Base-by-base conservation (phyloP, 2,113 vertebrate genomes). In the Clarias batrachus region DNA sequence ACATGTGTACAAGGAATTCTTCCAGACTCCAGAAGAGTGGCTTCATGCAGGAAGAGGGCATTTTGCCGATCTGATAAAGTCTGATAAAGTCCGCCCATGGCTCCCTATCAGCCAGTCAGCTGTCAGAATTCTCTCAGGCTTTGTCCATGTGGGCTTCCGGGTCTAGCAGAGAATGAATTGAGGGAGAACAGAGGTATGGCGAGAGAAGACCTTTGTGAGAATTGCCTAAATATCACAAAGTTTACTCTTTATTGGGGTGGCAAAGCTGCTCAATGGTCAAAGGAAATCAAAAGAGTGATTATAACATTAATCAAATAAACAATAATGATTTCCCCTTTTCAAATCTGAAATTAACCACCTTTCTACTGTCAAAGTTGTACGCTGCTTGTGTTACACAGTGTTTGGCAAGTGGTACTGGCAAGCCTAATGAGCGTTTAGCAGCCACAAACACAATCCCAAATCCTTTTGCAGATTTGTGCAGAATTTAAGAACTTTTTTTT, bases 1-100 rank as follows among this genome's bases (percentile, higher is more conserved):
- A 57, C 37, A 56, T 27, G 63, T 85, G 73, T 78, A 57, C 48
- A 79, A 54, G n/a, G 16, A 33, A 52, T 77, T 70, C 77, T n/a
- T 25, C 17, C 57, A 54, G 54, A 54, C 60, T 33, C 5, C 17
- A 6, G 7, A 30, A 68, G 11, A 85, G 86, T 92, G 92, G 94
- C 93, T 91, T 96, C 94, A 95, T 93, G 85, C 85, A 88, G 90
- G 80, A 90, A 89, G 85, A 92, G 91, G 88, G 33, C 79, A 4
- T 87, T 74, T 71, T 85, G 30, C 19, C 21, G 76, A 60, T 79
- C 25, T 16, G 48, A 48, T 48, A 41, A 41, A 41, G 6, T 16
- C 87, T 91, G 92, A 89, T 90, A 88, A 77, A 86, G 91, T 94
- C 93, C 88, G 87, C 92, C 94, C 93, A 90, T 76, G 89, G 85